Conservation (phyloP, 2,888 invertebrate genomes). For the Phalera bucephala region DNA sequence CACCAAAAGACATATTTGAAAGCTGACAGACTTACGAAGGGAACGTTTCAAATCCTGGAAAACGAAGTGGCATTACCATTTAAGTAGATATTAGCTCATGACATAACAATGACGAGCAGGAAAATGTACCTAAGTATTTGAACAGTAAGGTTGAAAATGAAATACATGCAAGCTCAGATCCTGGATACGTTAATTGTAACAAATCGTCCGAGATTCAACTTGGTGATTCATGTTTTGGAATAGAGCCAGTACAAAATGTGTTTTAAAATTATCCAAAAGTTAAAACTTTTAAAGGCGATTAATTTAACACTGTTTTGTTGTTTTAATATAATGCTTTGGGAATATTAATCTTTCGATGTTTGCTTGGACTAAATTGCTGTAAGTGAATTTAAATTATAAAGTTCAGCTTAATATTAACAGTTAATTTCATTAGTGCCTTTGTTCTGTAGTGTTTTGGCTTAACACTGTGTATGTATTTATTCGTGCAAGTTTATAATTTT, state of each 20-base stretch:
- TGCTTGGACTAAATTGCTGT: not conserved
- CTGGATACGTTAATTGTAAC: conserved; percentile 52
- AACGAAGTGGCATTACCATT: conserved; percentile 17
- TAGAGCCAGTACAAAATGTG: conserved; percentile 49
- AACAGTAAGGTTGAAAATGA: conserved; percentile 18
- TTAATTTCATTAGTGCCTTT: not conserved
- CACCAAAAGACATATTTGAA: conserved; percentile 8
- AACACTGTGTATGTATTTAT: too few relatives aligned
- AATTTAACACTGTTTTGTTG: conserved; percentile 8
- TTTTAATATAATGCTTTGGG: conserved; percentile 1
- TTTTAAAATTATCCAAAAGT: conserved; percentile 44
- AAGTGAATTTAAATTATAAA: conserved; percentile 1
- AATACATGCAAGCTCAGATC: conserved; percentile 13
- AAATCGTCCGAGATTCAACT: conserved; percentile 46
- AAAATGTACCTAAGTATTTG: conserved; percentile 8
- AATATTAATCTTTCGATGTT: conserved; percentile 1
- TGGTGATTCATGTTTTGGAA: conserved; percentile 56
- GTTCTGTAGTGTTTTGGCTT: not conserved
- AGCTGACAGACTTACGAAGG: conserved; percentile 10
- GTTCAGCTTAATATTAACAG: not conserved
- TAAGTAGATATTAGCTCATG: conserved; percentile 17
- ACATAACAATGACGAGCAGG: not conserved
- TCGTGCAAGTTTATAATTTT: too few relatives aligned
- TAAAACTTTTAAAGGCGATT: conserved; percentile 31
- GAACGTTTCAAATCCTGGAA: conserved; percentile 17